A percentile compares a stretch with the other conserved stretches of the same genome.
phyloP scores from a whole-genome alignment of 1,140 invertebrate genomes.

The Ylistrum balloti region DNA sequence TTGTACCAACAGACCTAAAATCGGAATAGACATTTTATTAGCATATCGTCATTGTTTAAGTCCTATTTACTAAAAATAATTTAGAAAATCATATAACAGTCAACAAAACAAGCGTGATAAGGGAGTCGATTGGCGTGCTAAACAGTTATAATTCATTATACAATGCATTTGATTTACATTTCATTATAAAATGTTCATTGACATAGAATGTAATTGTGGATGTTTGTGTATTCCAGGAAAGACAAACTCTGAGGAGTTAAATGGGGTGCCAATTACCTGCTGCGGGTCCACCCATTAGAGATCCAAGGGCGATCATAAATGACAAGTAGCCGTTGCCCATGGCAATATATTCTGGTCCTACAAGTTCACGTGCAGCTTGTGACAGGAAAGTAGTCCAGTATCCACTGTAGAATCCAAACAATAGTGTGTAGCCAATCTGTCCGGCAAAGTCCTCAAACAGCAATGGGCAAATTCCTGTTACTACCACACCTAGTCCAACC shows the following conservation, averaged over 20 bases:
- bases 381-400: slow-evolving; percentile 81
- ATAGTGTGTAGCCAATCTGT: slow-evolving; percentile 78
- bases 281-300: slow-evolving; percentile 74
- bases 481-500: slow-evolving; percentile 74
- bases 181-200: no score
- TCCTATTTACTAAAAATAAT: no score
- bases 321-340: slow-evolving; percentile 79
- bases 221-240: no score
- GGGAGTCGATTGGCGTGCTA: no score
- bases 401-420: slow-evolving; percentile 80
- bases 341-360: slow-evolving; percentile 79
- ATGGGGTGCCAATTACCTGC: slow-evolving; percentile 77
- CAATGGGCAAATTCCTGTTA: slow-evolving; percentile 77
- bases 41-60: no score
- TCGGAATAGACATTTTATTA: slow-evolving; percentile 20
- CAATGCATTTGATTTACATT: no score
- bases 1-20: slow-evolving; percentile 76
- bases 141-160: no score
- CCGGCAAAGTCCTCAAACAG: slow-evolving; percentile 78
- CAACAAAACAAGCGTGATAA: no score
- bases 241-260: no score
- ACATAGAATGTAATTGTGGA: no score
- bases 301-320: slow-evolving; percentile 78
- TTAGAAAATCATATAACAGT: no score
- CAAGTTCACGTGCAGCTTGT: slow-evolving; percentile 75